A percentile compares a stretch with the other conserved stretches of the same genome.
These are phyloP conservation scores for Rhingia campestris DNA, from an alignment of 2,888 invertebrate genomes.

Conservation along the genomic window DNA sequence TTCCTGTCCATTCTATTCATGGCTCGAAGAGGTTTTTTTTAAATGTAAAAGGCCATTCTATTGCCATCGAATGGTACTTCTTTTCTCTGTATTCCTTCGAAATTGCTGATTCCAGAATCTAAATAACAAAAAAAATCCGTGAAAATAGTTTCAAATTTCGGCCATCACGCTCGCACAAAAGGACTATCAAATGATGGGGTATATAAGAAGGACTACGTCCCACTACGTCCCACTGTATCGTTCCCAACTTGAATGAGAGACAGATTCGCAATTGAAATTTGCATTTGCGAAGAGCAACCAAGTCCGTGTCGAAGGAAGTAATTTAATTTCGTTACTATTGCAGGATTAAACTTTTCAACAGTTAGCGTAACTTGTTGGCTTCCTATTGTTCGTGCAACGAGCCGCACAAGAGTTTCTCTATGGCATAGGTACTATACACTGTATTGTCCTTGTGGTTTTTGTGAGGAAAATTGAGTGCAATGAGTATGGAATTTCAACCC, in stretches of 20 bases:
- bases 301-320: slow-evolving; percentile 49
- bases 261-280: slow-evolving; percentile 63
- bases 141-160: slow-evolving; percentile 70
- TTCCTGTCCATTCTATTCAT: slow-evolving; percentile 11
- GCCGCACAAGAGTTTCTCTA: slow-evolving; percentile 31
- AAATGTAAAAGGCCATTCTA: slow-evolving; percentile 59
- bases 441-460: slow-evolving; percentile 37
- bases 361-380: slow-evolving; percentile 72
- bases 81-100: slow-evolving; percentile 50
- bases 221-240: slow-evolving; percentile 14
- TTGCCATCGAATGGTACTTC: slow-evolving; percentile 58
- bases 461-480: slow-evolving; percentile 52
- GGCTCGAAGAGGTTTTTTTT: slow-evolving; percentile 20
- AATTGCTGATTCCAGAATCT: slow-evolving; percentile 67
- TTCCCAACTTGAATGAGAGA: slow-evolving; percentile 21
- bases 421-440: slow-evolving; percentile 2
- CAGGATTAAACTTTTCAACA: slow-evolving; percentile 73
- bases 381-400: slow-evolving; percentile 63
- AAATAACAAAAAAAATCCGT: slow-evolving; percentile 41
- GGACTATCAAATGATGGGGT: slow-evolving; percentile 51
- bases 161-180: slow-evolving; percentile 58
- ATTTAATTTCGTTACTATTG: slow-evolving; percentile 71
- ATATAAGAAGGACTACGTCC: slow-evolving; percentile 61
- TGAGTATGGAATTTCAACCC: slow-evolving; percentile 59
- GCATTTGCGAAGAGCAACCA: slow-evolving; percentile 54